These are phyloP conservation scores for Lepidocyrtinus sp. DNA, from an alignment of 2,888 invertebrate genomes.

Conservation along the genomic window DNA sequence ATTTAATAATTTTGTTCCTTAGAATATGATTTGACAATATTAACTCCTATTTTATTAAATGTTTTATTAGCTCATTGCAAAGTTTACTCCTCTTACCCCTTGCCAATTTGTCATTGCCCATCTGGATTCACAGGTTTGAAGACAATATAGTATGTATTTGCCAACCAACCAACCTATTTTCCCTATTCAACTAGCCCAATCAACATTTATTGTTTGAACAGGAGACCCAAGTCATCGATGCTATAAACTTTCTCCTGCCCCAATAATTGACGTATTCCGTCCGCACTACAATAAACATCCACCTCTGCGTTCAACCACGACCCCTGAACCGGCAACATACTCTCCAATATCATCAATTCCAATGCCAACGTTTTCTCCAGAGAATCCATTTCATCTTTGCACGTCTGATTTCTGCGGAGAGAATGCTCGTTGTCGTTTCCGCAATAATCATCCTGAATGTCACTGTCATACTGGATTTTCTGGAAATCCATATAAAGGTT, in stretches of 20 bases:
- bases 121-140: conserved; percentile 30
- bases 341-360: not conserved
- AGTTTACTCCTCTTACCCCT: conserved; percentile 35
- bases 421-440: conserved; percentile 82
- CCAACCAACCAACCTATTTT: not conserved
- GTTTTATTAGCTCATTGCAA: conserved; percentile 36
- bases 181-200: not conserved
- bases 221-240: conserved; percentile 44
- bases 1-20: too few species aligned
- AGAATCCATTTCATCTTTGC: conserved; percentile 23
- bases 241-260: conserved; percentile 34
- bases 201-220: not conserved
- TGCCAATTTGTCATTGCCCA: conserved; percentile 42
- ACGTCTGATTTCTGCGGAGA: conserved; percentile 80
- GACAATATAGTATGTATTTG: not conserved
- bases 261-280: conserved; percentile 38
- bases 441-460: conserved; percentile 39
- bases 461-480: conserved; percentile 71
- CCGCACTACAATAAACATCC: conserved; percentile 27
- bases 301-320: not conserved
- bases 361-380: conserved; percentile 15
- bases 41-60: too few species aligned
- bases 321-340: not conserved
- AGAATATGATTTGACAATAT: too few species aligned
- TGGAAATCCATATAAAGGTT: conserved; percentile 70